Base-by-base conservation (phyloP, 2,888 invertebrate species). In the Xestia xanthographa region DNA sequence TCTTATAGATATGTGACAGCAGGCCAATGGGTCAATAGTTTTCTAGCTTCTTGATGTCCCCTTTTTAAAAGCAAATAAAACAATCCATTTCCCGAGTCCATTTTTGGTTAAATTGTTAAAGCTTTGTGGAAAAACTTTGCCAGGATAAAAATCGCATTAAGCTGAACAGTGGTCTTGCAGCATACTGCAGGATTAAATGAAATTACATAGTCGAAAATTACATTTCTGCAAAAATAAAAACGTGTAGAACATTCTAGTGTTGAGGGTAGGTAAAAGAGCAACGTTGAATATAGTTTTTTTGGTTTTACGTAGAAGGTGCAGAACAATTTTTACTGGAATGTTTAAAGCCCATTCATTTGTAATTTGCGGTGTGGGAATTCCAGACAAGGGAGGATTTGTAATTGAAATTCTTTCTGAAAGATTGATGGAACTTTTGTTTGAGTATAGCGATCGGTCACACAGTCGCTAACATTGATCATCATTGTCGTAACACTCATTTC, bases 321-420 rank as follows among this genome's bases (percentile, higher is more conserved):
- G 1, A 60, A 60, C 20, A 22, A 34, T 38, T 22, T 62, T 34
- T 38, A 62, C 12, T 12, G 29, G 53, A 72, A 79, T 63, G 8
- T 70, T 79, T 48, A 56, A 9, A 41, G 38, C 22, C 48, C 26
- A 50, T 68, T 72, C 41, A 63, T 71, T 70, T 20, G 26, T 29
- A 43, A 79, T 41, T 72, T 53, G 53, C 14, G 20, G 1, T 17
- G 26, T 22, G 14, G 17, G n/a, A 26, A 63, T 71, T 71, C 38
- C 45, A 34, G 34, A n/a, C 22, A 62, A 22, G 38, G 5, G 9
- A 22, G 5, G 14, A 29, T 56, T 66, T 66, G 38, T 66, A 75
- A 76, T 76, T 66, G 6, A 38, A 75, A 76, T 77, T 38, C 26
- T 38, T 56, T 56, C 50, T 56, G 17, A 26, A 56, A 14, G 56